Evolutionary conservation across 2,888 invertebrate species (phyloP), one percentile per base, ranked within the genome.

Genomic region (Agonopterix alstromeriana): DNA sequence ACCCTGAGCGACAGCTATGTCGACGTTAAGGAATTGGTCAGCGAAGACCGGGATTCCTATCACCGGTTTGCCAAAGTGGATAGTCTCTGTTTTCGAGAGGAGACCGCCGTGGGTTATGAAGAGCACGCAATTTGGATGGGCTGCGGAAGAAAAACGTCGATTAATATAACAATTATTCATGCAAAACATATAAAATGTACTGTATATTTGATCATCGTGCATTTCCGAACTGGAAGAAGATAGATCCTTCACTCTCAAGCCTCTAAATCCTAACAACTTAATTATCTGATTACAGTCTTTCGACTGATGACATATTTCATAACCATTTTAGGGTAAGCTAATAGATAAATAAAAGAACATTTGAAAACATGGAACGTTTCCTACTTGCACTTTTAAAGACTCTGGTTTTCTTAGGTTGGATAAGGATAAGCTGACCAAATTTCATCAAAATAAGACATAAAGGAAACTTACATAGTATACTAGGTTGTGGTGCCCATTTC

Each of bases 21-120:
- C 51, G 0, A 75, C 67, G 48, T 84, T 83, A 0, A 56, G 45
- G 47, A 70, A 76, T 57, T 85, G 84, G 47, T 84, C 84, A 8
- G 58, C 77, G 38, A 73, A 80, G 0, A 74, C 69, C 8, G 84
- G 83, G 17, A 84, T 69, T 0, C 78, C 82, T 9, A 83, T 70
- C 11, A 74, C 59, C 0, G 84, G 83, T 0, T 71, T 70, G 0
- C 72, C 82, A 35, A 61, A 77, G 49, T 79, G 65, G 7, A 82
- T 56, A 0, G 79, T 54, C 50, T 82, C 85, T 0, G 68, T 76
- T 0, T 66, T 72, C 0, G 83, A 84, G 0, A 83, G 59, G 0
- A 77, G 60, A 10, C 84, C 84, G 1, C 84, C 82, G 35, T 84
- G 82, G 0, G 81, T 78, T 42, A 84, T 78, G 54, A 84, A 83